Base-by-base conservation (phyloP, 2,797 vertebrate species). In the Sandelia bainsii region DNA sequence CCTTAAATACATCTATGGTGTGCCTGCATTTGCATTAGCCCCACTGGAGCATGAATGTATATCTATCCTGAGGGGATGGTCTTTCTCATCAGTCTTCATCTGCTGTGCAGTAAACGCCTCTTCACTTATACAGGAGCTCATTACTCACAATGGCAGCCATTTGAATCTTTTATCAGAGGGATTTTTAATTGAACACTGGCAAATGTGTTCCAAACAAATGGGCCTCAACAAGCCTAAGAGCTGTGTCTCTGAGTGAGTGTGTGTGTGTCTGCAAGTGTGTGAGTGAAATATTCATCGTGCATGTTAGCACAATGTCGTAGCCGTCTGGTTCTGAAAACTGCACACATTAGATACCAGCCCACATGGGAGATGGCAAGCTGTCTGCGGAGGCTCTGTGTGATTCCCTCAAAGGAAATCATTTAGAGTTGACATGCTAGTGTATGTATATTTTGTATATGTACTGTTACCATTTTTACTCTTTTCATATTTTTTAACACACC, bases 101-200 rank as follows among this genome's bases (percentile, higher is more conserved):
- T 85, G 83, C 82, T 65, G 88, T 42, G 83, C 89, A 78, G 89
- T 90, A 87, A 93, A 93, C 86, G 87, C 91, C 89, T 93, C 90
- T 83, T 85, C 90, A 91, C 92, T 93, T 90, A 88, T 77, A 88
- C 88, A 79, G 88, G 81, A 90, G 81, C 89, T 90, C 92, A 92
- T 93, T 91, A 92, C 91, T 93, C 93, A 93, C 88, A 83, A 81
- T 86, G 89, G 88, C 91, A 90, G 83, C 86, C 83, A 86, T 91
- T 92, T 91, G 87, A 92, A 92, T 93, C 89, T 92, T 92, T 92
- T 90, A 91, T 91, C 90, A 86, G 81, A 86, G 82, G 76, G 82
- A 83, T 88, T 91, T 93, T 91, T 93, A 93, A 92, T 93, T 93
- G 91, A 91, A 91, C 91, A 91, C 84, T 85, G 86, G 90, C 86